Evolutionary conservation across 2,113 vertebrate genomes (phyloP), one percentile per base, ranked within the genome.

Genomic region (Phylloscopus trochilus): DNA sequence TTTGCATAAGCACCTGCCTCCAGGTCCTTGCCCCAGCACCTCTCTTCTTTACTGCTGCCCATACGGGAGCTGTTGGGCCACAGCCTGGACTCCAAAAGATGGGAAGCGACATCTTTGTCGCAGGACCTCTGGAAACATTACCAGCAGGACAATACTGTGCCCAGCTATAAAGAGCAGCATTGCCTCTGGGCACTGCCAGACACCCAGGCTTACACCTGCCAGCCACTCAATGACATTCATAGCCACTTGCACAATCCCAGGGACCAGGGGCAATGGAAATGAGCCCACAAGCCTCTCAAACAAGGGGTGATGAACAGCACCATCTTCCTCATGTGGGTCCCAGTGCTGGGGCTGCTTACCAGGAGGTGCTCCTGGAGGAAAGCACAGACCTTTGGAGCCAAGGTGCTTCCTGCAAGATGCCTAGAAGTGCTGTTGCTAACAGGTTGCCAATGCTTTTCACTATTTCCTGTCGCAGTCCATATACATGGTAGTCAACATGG

Each of bases 371-470:
- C 58, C 59, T 3, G 8, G 20, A 63, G 59, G 26, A 31, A 72
- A 62, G 43, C 10, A 2, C 16, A 4, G 75, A 81, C 27, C 28
- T 75, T 33, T 2, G 2, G 28, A 73, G 31, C 9, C 2, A 0
- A 55, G 44, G 75, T 26, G 43, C 35, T 75, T 70, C 51, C 69
- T 60, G 60, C 5, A 70, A n/a, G 64, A 55, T 47, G 20, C 24
- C n/a, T 17, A 24, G 33, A 28, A 30, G 7, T 0, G 1, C 78
- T 41, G 16, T 13, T 0, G 0, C 0, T 0, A 66, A 49, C n/a
- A 22, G 33, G 51, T 7, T 26, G 11, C 70, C 0, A 0, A 35
- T 22, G 28, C 49, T 52, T 37, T 46, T 26, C 80, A 26, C 43
- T 5, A 5, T 26, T 15, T 24, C 46, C 37, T 44, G 75, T 44